A percentile compares a stretch with the other conserved stretches of the same genome.
Conservation (phyloP, 2,888 invertebrate species). For the Leucoptera coffeella region DNA sequence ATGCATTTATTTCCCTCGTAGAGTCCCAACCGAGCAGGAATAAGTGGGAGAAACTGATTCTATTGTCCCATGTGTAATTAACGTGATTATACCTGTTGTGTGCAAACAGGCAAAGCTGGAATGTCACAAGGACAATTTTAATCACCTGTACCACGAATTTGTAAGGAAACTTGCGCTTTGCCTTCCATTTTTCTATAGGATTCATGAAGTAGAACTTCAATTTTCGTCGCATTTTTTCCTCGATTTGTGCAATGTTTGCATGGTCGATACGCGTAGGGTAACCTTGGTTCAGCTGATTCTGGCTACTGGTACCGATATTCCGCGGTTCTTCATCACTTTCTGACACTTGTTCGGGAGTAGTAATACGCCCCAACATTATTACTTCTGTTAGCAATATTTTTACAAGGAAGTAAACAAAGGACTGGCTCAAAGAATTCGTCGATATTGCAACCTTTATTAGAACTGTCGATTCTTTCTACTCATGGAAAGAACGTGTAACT, state of each 20-base stretch:
- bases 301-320: no score
- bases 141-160: constrained; percentile 92
- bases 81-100: constrained; percentile 88
- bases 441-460: no score
- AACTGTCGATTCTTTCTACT: no score
- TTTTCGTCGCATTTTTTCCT: constrained; percentile 65
- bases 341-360: constrained; percentile 34
- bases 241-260: constrained; percentile 22
- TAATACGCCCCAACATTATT: constrained; percentile 24
- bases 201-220: constrained; percentile 97
- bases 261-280: constrained; percentile 11
- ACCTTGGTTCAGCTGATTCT: no score
- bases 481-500: no score
- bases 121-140: constrained; percentile 91
- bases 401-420: background rate
- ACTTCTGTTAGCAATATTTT: constrained; percentile 20
- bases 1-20: constrained; percentile 78
- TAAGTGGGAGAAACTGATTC: constrained; percentile 85
- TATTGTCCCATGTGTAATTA: constrained; percentile 89
- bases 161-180: constrained; percentile 89
- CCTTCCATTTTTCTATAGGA: constrained; percentile 95
- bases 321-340: constrained; percentile 47
- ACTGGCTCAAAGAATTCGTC: no score
- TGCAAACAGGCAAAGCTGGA: constrained; percentile 91
- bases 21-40: constrained; percentile 86